Base-by-base conservation (phyloP, 2,888 invertebrate genomes). In the Pyrocoelia pectoralis region DNA sequence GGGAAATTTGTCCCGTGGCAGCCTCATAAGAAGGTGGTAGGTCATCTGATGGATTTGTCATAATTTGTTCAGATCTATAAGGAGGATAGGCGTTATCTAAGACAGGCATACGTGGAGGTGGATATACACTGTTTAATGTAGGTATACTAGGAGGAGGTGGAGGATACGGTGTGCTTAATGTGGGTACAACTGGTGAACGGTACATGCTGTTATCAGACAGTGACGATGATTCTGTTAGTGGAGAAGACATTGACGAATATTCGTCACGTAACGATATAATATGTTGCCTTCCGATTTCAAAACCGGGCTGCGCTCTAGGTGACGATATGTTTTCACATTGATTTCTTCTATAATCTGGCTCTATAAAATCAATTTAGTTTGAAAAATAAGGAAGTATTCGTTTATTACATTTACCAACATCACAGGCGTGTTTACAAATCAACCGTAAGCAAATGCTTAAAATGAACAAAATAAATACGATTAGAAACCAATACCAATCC, bases 331-430 rank as follows among this genome's bases (percentile, higher is more conserved):
- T 33, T 3, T n/a, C 10, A 33, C 10, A n/a, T n/a, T 33, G 10
- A 33, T 33, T 33, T 33, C 33, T 6, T 33, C 33, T 33, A 33
- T 33, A 33, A 33, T 33, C 33, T 33, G 33, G 33, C n/a, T 33
- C 33, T 33, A 33, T n/a, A 33, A 33, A 33, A 33, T n/a, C n/a
- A n/a, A 33, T 33, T 33, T 33, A n/a, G 33, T 33, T 33, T n/a
- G 33, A 33, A 6, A 33, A 33, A n/a, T 33, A 33, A 33, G n/a
- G 2, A 33, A n/a, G 3, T n/a, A 33, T n/a, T 33, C 2, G n/a
- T 33, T 33, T 33, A 8, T 8, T n/a, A n/a, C 2, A 33, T 33
- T 33, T 33, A 33, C 33, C 33, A 33, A 33, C 33, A 33, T 33
- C n/a, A 33, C 33, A 33, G 2, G 3, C 33, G n/a, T 33, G 33